Percentiles rank a stretch among this genome's conserved stretches.
Conservation (phyloP, 2,113 vertebrate species). For the Donacobius atricapilla region DNA sequence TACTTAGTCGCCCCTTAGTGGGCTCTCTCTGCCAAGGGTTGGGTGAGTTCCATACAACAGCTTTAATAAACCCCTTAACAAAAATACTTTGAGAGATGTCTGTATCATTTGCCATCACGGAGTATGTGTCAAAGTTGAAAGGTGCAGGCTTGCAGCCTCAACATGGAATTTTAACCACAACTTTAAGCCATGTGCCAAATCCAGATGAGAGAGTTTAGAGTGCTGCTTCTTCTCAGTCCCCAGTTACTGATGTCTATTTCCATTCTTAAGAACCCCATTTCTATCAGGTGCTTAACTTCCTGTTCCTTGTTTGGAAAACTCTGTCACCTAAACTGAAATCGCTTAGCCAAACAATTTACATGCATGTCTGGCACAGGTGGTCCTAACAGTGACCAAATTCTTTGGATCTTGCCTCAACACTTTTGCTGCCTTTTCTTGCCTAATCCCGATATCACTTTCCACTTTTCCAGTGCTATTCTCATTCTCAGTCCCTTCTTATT, state of each 20-base stretch:
- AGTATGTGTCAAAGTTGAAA: background rate
- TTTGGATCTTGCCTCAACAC: background rate
- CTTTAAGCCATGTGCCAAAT: background rate
- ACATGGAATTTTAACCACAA: background rate
- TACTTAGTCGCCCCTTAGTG: fast-evolving
- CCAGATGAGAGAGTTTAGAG: background rate
- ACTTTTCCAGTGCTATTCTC: background rate
- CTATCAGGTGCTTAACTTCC: background rate
- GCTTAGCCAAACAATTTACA: background rate
- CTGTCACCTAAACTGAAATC: background rate
- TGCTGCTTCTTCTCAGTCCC: background rate
- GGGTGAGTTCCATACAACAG: background rate
- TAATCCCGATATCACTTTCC: background rate
- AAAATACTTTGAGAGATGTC: background rate
- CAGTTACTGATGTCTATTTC: background rate
- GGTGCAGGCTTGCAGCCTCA: background rate
- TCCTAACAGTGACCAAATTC: background rate
- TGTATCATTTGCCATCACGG: background rate
- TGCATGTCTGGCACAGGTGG: background rate
- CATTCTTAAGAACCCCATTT: background rate
- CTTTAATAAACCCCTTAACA: background rate
- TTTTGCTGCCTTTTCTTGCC: background rate
- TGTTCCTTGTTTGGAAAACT: background rate
- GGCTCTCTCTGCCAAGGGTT: background rate
- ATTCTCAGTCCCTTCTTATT: background rate